These are phyloP conservation scores for Andrena haemorrhoa DNA, from an alignment of 2,888 invertebrate species.

Conservation along the genomic window DNA sequence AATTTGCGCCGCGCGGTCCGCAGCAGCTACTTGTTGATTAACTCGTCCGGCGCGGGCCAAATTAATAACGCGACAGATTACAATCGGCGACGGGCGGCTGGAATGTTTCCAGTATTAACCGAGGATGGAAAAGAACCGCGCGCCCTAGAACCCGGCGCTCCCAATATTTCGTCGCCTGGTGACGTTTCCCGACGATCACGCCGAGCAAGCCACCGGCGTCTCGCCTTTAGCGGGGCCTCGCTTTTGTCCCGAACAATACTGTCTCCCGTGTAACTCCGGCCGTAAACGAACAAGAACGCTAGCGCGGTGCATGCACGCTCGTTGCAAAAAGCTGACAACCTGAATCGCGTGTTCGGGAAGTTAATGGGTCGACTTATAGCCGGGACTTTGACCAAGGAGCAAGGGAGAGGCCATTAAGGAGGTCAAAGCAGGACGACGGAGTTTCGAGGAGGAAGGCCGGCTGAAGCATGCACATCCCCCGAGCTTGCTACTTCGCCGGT, in stretches of 20 bases:
- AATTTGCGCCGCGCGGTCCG: not conserved
- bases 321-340: conserved; percentile 36
- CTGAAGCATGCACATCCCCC: conserved; percentile 24
- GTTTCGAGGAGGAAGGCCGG: conserved; percentile 10
- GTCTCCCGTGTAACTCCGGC: not conserved
- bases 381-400: conserved; percentile 15
- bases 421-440: conserved; percentile 11
- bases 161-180: not conserved
- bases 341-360: conserved; percentile 56
- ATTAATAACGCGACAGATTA: conserved; percentile 20
- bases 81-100: not conserved
- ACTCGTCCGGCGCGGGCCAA: not conserved
- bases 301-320: not conserved
- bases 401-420: conserved; percentile 12
- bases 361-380: conserved; percentile 57
- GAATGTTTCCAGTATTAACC: not conserved
- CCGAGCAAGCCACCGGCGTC: not conserved
- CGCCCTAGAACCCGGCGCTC: not conserved
- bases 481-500: conserved; percentile 31
- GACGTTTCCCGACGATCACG: not conserved
- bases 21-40: not conserved
- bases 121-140: not conserved
- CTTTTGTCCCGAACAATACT: not conserved
- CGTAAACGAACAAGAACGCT: not conserved
- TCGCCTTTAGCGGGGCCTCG: not conserved